Evolutionary conservation across 1,140 invertebrate genomes (phyloP).

Genomic region (Triops cancriformis): DNA sequence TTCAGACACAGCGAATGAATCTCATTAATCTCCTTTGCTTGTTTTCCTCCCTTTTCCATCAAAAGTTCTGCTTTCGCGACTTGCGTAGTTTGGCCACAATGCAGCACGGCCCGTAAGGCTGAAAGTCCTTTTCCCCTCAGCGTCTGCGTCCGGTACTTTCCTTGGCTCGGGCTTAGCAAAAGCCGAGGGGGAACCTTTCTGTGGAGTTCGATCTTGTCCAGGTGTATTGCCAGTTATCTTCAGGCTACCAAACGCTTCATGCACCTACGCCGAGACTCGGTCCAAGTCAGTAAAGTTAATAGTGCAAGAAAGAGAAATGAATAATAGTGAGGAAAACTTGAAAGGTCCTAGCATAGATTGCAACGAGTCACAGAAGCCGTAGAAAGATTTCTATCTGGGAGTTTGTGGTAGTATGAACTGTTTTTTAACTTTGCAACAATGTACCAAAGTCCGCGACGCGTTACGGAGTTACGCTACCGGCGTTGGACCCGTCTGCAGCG

Average conservation of each 20-base stretch:
- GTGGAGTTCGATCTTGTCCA: neutral
- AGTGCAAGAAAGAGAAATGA: neutral
- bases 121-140: neutral
- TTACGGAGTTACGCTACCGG: neutral
- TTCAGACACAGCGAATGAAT: neutral
- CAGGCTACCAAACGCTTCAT: neutral
- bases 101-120: neutral
- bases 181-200: neutral
- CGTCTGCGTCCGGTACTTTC: neutral
- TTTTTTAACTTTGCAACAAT: neutral
- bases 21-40: constrained; percentile 6
- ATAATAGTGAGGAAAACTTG: neutral
- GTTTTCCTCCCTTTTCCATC: neutral
- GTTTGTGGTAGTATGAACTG: neutral
- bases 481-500: neutral
- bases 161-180: neutral
- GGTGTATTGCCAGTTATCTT: neutral
- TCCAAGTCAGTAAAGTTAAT: neutral
- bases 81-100: neutral
- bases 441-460: neutral
- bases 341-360: neutral
- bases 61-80: neutral
- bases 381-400: neutral
- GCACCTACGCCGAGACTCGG: neutral
- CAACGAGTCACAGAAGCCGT: neutral